phyloP scores from a whole-genome alignment of 2,888 invertebrate species.

The Trypoxylon attenuatum region DNA sequence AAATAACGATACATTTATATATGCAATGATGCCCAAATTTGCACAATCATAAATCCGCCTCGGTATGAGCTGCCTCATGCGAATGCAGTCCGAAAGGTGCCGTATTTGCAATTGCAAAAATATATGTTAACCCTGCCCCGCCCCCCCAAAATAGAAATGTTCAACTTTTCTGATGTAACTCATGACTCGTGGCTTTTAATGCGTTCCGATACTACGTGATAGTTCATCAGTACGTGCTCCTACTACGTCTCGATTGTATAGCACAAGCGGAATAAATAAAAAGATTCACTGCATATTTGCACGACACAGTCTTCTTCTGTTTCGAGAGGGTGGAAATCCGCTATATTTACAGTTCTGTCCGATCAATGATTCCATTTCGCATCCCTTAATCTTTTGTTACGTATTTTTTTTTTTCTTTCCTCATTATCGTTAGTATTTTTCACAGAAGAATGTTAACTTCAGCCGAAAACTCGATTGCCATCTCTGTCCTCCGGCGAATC shows the following conservation, averaged over 20 bases:
- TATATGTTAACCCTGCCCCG: constrained; percentile 34
- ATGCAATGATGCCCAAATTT: constrained; percentile 17
- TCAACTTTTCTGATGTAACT: constrained; percentile 13
- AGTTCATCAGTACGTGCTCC: constrained; percentile 28
- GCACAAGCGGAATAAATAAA: constrained; percentile 57
- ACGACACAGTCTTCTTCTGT: constrained; percentile 51
- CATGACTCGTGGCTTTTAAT: constrained; percentile 7
- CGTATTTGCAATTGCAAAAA: constrained; percentile 23
- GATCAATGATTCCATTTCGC: constrained; percentile 29
- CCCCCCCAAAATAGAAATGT: constrained; percentile 2
- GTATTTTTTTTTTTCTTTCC: too few relatives aligned
- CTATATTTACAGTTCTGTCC: constrained; percentile 59
- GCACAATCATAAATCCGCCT: constrained; percentile 5
- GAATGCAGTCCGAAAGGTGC: constrained; percentile 7
- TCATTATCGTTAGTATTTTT: constrained; percentile 22
- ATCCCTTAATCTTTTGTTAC: constrained; percentile 37
- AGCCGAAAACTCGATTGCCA: constrained; percentile 57
- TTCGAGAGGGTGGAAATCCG: constrained; percentile 49
- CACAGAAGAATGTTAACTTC: constrained; percentile 46
- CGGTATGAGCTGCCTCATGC: constrained; percentile 3
- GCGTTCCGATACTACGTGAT: constrained; percentile 17
- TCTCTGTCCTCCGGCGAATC: constrained; percentile 56
- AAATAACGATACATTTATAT: constrained; percentile 17
- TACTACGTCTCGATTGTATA: constrained; percentile 38
- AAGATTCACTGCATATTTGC: constrained; percentile 50